These are phyloP conservation scores for Crenuchus spilurus DNA, from an alignment of 2,797 vertebrate genomes.

Conservation along the genomic window DNA sequence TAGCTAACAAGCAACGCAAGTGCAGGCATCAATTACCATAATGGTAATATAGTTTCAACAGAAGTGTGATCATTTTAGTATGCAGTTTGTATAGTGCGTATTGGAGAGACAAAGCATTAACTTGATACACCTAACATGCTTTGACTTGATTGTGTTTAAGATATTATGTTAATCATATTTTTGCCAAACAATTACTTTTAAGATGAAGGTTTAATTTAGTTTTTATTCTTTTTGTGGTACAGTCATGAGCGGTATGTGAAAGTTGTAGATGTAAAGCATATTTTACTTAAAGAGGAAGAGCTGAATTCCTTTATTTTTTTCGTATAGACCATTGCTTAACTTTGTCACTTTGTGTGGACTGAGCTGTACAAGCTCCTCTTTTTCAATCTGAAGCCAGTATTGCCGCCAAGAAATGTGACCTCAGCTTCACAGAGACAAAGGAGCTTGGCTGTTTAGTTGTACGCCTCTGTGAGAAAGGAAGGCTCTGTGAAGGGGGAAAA, in stretches of 20 bases:
- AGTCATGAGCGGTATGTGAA: neutral
- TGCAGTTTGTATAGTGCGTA: too few relatives aligned
- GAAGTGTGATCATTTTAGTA: too few relatives aligned
- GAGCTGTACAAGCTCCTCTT: constrained; percentile 40
- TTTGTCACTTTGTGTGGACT: constrained; percentile 27
- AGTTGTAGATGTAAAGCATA: neutral
- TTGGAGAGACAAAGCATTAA: too few relatives aligned
- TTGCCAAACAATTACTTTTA: neutral
- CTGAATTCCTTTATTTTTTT: neutral
- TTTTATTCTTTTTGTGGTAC: neutral
- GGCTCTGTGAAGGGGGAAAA: constrained; percentile 11
- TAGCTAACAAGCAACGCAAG: too few relatives aligned
- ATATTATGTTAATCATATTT: too few relatives aligned
- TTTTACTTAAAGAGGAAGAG: neutral
- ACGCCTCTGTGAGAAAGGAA: constrained; percentile 43
- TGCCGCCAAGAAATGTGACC: constrained; percentile 51
- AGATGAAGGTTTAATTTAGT: neutral
- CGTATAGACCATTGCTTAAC: neutral
- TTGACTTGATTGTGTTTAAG: too few relatives aligned
- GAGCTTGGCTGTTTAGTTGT: constrained; percentile 41
- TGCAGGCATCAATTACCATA: too few relatives aligned
- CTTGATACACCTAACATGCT: too few relatives aligned
- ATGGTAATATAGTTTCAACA: too few relatives aligned
- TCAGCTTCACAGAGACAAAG: constrained; percentile 55
- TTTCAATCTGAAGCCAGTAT: constrained; percentile 58